Evolutionary conservation across 2,888 invertebrate genomes (phyloP), one percentile per base, ranked within the genome.

Genomic region (Oasisia sp.): DNA sequence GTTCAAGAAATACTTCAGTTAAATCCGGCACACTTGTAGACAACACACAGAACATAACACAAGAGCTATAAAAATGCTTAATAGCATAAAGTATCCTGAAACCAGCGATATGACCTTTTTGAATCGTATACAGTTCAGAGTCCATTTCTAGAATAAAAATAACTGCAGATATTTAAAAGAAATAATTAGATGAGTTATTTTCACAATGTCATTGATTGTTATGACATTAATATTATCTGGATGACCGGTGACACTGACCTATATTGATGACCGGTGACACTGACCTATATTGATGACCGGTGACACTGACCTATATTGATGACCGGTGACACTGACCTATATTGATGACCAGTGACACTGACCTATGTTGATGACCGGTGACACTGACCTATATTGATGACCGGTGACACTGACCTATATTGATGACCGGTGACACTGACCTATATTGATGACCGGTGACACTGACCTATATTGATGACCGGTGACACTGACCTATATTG

Each of bases 211-310:
- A 50, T 50, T 50, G 14, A 38, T 38, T 50, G 50, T 14, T 50
- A 12, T 50, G 9, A 50, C 38, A 50, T 9, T 50, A 50, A 50
- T 50, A 50, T 50, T 50, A 50, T 50, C 14, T 50, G 50, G 0
- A 9, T 50, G 14, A 50, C 12, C 9, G 9, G 50, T 50, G 50
- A 50, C 14, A 90, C 92, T 91, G 92, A 96, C 97, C 99, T 96
- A 99, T 99, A 97, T 99, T 99, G 95, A 99, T 99, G 94, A 99
- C 99, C 38, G 99, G n/a, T n/a, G n/a, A n/a, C n/a, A n/a, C n/a
- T 91, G 92, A 96, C 97, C 99, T 96, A 99, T 99, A 97, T 99
- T 99, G 95, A 99, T 99, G 94, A 99, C 99, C 38, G 99, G n/a
- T n/a, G n/a, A n/a, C n/a, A n/a, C n/a, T 91, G 92, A 96, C 97